Conservation (phyloP, 2,797 vertebrate species). For the Phataginus tricuspis region DNA sequence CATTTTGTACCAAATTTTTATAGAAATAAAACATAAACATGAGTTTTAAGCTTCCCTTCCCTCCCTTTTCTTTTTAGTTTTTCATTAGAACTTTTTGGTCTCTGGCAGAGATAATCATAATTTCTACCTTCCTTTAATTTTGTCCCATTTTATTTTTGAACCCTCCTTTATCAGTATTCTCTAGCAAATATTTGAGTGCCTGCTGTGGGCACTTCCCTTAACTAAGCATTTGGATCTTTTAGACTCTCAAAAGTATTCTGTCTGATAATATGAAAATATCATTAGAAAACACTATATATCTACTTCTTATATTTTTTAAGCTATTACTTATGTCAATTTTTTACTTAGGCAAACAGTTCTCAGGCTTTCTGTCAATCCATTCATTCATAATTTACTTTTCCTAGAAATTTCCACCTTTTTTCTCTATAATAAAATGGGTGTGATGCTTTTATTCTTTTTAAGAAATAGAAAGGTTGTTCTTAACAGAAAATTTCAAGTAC, state of each 20-base stretch:
- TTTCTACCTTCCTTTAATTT: neutral
- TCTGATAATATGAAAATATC: neutral
- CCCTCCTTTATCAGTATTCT: neutral
- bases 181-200: neutral
- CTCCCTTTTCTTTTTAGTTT: neutral
- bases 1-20: neutral
- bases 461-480: neutral
- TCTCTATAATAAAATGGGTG: neutral
- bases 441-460: neutral
- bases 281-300: neutral
- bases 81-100: neutral
- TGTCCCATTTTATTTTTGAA: neutral
- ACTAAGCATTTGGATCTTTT: neutral
- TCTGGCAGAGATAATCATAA: neutral
- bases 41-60: neutral
- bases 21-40: neutral
- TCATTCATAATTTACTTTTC: neutral
- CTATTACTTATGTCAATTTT: neutral
- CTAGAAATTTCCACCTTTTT: slow-evolving; percentile 7
- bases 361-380: neutral
- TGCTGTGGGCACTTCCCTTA: neutral
- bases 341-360: neutral
- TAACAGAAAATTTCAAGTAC: neutral
- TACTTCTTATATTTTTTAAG: neutral
- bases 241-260: neutral